Evolutionary conservation across 1,140 invertebrate genomes (phyloP), one percentile per base, ranked within the genome.

Genomic region (Plodia interpunctella): DNA sequence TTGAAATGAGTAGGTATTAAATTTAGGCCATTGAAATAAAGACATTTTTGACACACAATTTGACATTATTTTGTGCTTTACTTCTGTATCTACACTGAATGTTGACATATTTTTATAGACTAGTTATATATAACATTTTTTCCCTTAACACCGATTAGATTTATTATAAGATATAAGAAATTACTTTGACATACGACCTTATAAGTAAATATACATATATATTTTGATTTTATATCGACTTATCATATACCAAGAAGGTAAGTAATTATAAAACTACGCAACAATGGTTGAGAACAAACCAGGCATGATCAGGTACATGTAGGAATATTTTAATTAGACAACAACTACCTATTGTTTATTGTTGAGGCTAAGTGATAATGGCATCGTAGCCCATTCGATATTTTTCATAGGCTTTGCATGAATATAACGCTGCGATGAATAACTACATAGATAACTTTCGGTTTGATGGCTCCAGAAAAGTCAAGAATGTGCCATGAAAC

Each of bases 331-430:
- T 44, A 44, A 44, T 44, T 44, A 44, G 38, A 44, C 38, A 17
- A 44, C 38, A 44, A 44, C 38, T 44, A 44, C 38, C 38, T 15
- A 44, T 44, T 44, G 38, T 44, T 44, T 44, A 44, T 44, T 44
- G 38, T 44, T 44, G 8, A 35, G 32, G 38, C 38, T 44, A 44
- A 44, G 5, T 44, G 38, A 44, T 44, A 44, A 44, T 44, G n/a
- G 38, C 38, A 44, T 44, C 13, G 32, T 3, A 35, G 32, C 32
- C n/a, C n/a, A n/a, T n/a, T 13, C 35, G 11, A 8, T 11, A 2
- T 9, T 38, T 38, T 44, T 44, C 38, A 44, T 44, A 44, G 32
- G 32, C 32, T 13, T 35, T 44, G 15, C 38, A 15, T 15, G 13
- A 2, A n/a, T 44, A 6, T 44, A n/a, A 44, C 10, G 38, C 13